A percentile compares a stretch with the other conserved stretches of the same genome.
Evolutionary conservation across 2,888 invertebrate species (phyloP).

Genomic region (Automeris io): DNA sequence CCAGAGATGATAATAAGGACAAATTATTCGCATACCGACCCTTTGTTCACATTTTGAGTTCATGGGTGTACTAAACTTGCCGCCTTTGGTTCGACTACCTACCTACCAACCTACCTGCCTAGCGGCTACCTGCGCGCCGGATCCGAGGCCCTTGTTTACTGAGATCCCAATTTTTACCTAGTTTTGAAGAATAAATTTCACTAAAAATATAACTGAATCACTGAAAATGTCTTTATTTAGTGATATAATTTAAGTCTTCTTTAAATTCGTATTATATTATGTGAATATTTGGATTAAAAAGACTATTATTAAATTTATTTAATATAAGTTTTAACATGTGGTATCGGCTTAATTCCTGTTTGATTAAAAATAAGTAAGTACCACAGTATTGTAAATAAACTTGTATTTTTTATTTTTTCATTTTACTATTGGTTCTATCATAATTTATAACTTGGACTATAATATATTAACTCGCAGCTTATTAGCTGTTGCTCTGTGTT

Average conservation of each 20-base stretch:
- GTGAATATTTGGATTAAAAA: too few relatives aligned
- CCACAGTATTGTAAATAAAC: too few relatives aligned
- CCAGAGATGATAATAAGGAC: conserved; percentile 57
- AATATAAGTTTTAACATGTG: too few relatives aligned
- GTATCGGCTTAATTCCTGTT: too few relatives aligned
- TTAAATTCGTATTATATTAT: too few relatives aligned
- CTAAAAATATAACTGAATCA: background rate
- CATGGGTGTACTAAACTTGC: conserved; percentile 44
- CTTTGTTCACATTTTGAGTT: conserved; percentile 62
- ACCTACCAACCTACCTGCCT: conserved; percentile 36
- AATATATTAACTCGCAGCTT: too few relatives aligned
- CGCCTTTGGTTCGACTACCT: conserved; percentile 48
- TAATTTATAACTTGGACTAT: too few relatives aligned
- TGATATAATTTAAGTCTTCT: background rate
- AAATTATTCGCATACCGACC: conserved; percentile 64
- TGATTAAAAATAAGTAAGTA: too few relatives aligned
- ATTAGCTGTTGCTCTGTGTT: too few relatives aligned
- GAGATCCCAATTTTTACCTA: background rate
- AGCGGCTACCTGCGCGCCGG: conserved; percentile 9
- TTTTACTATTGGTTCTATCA: too few relatives aligned
- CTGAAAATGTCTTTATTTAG: background rate
- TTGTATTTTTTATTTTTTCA: too few relatives aligned
- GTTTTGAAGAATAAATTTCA: background rate
- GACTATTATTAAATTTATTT: too few relatives aligned
- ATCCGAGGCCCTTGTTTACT: conserved; percentile 1